A percentile compares a stretch with the other conserved stretches of the same genome.
Conservation (phyloP, 2,797 vertebrate genomes). For the Gambusia yucatana region DNA sequence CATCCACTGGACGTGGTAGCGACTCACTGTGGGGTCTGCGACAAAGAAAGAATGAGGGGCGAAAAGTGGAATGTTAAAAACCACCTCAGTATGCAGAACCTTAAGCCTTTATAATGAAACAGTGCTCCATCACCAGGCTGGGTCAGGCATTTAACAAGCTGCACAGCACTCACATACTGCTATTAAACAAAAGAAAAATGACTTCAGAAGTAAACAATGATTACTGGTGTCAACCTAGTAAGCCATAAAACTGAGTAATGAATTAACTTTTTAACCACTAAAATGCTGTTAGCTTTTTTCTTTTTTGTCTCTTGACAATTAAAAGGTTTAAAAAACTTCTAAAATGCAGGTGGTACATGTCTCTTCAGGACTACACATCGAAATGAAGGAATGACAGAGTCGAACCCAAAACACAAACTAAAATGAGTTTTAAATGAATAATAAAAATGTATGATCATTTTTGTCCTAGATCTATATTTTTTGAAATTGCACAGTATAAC, state of each 20-base stretch:
- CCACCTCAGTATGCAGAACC: not conserved
- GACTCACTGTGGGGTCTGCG: constrained; percentile 81
- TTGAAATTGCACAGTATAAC: not conserved
- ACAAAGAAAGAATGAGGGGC: constrained; percentile 5
- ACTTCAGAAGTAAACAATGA: not conserved
- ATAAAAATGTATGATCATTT: not conserved
- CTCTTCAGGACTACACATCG: not conserved
- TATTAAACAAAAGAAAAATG: not conserved
- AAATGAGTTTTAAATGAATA: not conserved
- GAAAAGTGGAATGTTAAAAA: not conserved
- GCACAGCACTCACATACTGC: not conserved
- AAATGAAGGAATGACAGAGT: not conserved
- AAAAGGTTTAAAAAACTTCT: not conserved
- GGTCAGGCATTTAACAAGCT: not conserved
- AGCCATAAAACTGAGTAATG: not conserved
- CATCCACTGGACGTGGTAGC: constrained; percentile 91
- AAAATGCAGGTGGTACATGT: not conserved
- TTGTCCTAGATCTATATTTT: not conserved
- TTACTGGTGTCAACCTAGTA: not conserved
- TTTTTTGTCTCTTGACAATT: not conserved
- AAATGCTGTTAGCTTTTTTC: not conserved
- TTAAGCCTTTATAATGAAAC: not conserved
- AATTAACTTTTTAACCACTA: not conserved
- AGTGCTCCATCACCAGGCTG: not conserved
- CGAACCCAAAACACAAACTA: not conserved